phyloP scores from a whole-genome alignment of 2,888 invertebrate genomes.

The Trissolcus japonicus region DNA sequence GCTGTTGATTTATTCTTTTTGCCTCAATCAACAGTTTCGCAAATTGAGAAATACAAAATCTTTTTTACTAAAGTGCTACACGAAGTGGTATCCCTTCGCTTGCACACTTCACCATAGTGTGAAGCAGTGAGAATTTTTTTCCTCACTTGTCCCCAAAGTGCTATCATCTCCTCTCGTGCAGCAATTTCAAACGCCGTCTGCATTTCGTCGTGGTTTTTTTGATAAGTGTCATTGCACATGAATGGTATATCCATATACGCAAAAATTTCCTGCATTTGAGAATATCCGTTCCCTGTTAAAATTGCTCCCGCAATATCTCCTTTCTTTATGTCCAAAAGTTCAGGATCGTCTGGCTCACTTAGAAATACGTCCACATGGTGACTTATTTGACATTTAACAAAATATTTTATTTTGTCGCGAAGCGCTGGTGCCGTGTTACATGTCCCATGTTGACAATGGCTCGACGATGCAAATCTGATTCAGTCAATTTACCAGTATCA shows the following conservation, averaged over 20 bases:
- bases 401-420: conserved; percentile 9
- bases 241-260: conserved; percentile 7
- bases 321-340: conserved; percentile 4
- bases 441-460: conserved; percentile 11
- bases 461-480: too few relatives aligned
- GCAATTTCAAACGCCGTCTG: conserved; percentile 6
- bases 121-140: too few relatives aligned
- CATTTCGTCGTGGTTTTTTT: conserved; percentile 5
- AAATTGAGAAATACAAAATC: too few relatives aligned
- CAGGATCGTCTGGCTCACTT: conserved; percentile 6
- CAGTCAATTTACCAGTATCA: too few relatives aligned
- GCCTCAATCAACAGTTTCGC: too few relatives aligned
- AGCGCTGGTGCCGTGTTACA: conserved; percentile 11
- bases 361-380: conserved; percentile 8
- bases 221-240: conserved; percentile 1
- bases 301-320: conserved; percentile 15
- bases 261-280: conserved; percentile 17
- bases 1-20: too few relatives aligned
- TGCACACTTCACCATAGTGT: too few relatives aligned
- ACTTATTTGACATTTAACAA: conserved; percentile 8
- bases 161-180: conserved; percentile 7
- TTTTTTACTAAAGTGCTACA: too few relatives aligned
- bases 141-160: too few relatives aligned
- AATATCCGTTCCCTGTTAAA: conserved; percentile 15
- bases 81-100: too few relatives aligned